phyloP scores from a whole-genome alignment of 2,888 invertebrate genomes.

The Ochlodes sylvanus region DNA sequence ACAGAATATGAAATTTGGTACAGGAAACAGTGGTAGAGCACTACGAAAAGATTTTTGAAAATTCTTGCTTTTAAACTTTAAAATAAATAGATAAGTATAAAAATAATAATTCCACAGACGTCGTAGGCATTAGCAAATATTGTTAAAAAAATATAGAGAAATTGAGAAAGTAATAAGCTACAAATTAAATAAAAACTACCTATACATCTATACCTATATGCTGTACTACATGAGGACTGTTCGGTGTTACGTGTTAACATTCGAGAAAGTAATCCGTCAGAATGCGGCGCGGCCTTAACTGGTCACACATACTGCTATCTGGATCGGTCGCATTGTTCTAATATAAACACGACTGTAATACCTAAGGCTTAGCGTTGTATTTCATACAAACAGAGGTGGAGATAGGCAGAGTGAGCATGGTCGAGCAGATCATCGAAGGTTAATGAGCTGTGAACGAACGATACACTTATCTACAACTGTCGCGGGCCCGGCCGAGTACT shows the following conservation, averaged over 20 bases:
- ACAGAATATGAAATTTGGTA: too few species aligned
- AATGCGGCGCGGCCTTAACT: conserved; percentile 46
- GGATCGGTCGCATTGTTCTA: neutral
- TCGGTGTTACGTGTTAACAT: conserved; percentile 35
- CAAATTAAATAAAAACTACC: neutral
- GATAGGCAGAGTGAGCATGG: neutral
- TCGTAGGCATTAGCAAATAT: too few species aligned
- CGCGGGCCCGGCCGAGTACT: neutral
- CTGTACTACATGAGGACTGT: too few species aligned
- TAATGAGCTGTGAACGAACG: conserved; percentile 23
- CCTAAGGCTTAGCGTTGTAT: neutral
- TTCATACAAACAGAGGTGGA: neutral
- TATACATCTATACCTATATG: too few species aligned
- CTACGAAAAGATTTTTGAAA: too few species aligned
- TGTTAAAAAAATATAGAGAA: neutral
- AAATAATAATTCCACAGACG: too few species aligned
- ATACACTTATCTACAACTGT: conserved; percentile 12
- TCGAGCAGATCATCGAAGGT: conserved; percentile 25
- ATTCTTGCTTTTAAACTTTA: too few species aligned
- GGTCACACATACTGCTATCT: conserved; percentile 30
- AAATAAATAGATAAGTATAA: too few species aligned
- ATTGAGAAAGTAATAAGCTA: neutral
- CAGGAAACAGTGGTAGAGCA: too few species aligned
- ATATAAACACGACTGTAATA: neutral
- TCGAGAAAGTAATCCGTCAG: conserved; percentile 48